A percentile compares a stretch with the other conserved stretches of the same genome.
phyloP scores from a whole-genome alignment of 1,140 invertebrate genomes.

The Tetraneura akinire region DNA sequence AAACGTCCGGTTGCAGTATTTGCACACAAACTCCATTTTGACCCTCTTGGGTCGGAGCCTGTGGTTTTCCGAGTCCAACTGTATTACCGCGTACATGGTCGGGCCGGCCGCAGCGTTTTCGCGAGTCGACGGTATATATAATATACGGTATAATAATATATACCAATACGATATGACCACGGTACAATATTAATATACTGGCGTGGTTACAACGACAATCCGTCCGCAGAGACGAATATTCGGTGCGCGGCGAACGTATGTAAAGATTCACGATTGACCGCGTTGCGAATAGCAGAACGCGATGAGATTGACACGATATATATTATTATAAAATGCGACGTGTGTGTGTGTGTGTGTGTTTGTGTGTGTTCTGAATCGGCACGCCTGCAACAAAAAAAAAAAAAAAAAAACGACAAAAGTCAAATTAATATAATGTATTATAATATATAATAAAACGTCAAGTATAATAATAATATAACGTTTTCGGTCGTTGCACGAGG shows the following conservation, averaged over 20 bases:
- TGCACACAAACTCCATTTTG: constrained; percentile 98
- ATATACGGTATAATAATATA: background rate
- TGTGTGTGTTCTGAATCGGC: background rate
- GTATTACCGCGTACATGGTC: constrained; percentile 79
- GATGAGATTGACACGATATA: too few species aligned
- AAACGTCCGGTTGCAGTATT: constrained; percentile 97
- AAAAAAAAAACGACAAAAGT: background rate
- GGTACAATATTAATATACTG: too few species aligned
- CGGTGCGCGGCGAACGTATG: too few species aligned
- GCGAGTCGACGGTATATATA: background rate
- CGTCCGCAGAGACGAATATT: too few species aligned
- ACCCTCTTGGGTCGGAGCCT: constrained; percentile 85
- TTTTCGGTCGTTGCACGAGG: too few species aligned
- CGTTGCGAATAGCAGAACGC: too few species aligned
- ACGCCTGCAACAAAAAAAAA: background rate
- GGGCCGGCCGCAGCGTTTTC: constrained; percentile 61
- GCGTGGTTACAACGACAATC: too few species aligned
- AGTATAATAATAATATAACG: too few species aligned
- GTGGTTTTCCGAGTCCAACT: constrained; percentile 87
- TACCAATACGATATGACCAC: too few species aligned
- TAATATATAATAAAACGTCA: background rate
- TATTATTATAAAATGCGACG: too few species aligned
- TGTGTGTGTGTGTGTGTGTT: too few species aligned
- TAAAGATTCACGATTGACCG: too few species aligned
- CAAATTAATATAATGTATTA: background rate